phyloP scores from a whole-genome alignment of 2,113 vertebrate genomes.

The Girardinichthys multiradiatus region DNA sequence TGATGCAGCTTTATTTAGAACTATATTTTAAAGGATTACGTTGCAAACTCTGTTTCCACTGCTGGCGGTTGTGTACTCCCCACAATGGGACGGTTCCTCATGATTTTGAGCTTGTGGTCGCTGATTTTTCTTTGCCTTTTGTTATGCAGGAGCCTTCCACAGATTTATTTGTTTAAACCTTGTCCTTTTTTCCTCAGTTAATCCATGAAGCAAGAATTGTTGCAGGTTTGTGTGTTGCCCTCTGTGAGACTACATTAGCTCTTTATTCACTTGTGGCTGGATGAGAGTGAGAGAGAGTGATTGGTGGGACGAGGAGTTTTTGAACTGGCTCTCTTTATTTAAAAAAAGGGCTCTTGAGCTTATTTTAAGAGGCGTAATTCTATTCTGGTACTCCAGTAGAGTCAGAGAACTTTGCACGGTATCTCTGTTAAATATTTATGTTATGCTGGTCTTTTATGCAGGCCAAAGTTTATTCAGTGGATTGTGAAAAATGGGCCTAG shows the following conservation, averaged over 20 bases:
- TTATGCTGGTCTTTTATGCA: background rate
- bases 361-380: background rate
- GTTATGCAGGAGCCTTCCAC: slow-evolving; percentile 40
- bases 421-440: slow-evolving; percentile 2
- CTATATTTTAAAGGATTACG: slow-evolving; percentile 74
- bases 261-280: slow-evolving; percentile 47
- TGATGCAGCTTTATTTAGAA: slow-evolving; percentile 76
- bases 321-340: slow-evolving; percentile 16
- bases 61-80: slow-evolving; percentile 51
- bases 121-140: background rate
- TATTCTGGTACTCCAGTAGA: background rate
- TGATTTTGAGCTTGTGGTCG: slow-evolving; percentile 3
- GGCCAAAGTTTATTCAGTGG: background rate
- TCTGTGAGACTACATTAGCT: slow-evolving; percentile 58
- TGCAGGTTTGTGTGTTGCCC: slow-evolving; percentile 33
- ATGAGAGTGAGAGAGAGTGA: slow-evolving; percentile 30
- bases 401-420: background rate
- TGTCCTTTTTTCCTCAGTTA: slow-evolving; percentile 39
- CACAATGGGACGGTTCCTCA: slow-evolving; percentile 12
- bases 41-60: slow-evolving; percentile 70
- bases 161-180: slow-evolving; percentile 47
- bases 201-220: slow-evolving; percentile 50
- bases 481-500: background rate
- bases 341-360: background rate
- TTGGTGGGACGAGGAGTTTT: background rate